Base-by-base conservation (phyloP, 2,888 invertebrate genomes). In the Argyresthia albistria region DNA sequence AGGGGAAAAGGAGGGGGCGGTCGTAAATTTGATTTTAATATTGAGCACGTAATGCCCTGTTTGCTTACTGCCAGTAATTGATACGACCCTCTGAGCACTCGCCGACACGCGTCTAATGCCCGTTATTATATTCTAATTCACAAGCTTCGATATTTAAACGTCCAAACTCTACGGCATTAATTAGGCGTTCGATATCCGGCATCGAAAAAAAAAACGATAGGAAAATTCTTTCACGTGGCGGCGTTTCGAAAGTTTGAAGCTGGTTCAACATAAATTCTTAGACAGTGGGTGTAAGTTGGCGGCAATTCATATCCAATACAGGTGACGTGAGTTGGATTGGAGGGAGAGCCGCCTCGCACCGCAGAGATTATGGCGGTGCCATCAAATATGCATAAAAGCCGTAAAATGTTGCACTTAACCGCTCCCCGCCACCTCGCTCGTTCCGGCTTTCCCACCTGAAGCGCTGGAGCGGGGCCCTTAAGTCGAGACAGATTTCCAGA, bases 351-450 rank as follows among this genome's bases (percentile, higher is more conserved):
- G 59, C 69, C 72, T 74, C 73, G 65, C 63, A 64, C 71, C 74
- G 74, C 83, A 80, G 74, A 84, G 86, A 86, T 86, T 86, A 87
- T 86, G 83, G 79, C 75, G 81, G 77, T 66, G 76, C 78, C 84
- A 84, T 88, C 80, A 88, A 88, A 87, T 88, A 88, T 88, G 88
- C 88, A 88, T 84, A 86, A 87, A 87, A 82, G 86, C 82, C 77
- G 82, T 87, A 87, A 87, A 87, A 87, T 86, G 80, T 76, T 80
- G 78, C 83, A 84, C 79, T 87, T 86, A 84, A 88, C 82, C 80
- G 82, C 77, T 70, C 74, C 73, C 75, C 72, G 70, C 63, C 76
- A 73, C 71, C 65, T 59, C 25, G 6, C 25, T 25, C 25, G 25
- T 36, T 65, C 65, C 68, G 66, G 67, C 70, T 74, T 67, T 76